phyloP scores from a whole-genome alignment of 2,113 vertebrate species.

The Theristicus caerulescens region DNA sequence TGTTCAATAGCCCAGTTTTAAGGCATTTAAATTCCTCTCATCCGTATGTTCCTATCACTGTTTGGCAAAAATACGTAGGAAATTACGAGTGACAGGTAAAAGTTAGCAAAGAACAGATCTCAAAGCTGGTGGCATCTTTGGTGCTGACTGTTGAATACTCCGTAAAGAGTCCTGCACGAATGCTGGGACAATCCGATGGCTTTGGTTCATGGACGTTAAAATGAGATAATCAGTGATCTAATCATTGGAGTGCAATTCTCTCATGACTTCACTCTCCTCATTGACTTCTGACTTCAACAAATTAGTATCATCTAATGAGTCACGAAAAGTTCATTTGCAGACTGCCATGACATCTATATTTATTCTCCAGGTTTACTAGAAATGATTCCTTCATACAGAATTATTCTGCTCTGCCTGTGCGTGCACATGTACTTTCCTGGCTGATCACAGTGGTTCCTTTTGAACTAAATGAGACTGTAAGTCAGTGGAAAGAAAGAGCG shows the following conservation, averaged over 20 bases:
- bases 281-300: constrained; percentile 14
- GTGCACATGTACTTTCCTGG: neutral
- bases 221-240: constrained; percentile 40
- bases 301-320: constrained; percentile 3
- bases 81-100: neutral
- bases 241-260: neutral
- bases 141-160: neutral
- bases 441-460: neutral
- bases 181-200: neutral
- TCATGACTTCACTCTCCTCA: constrained; percentile 29
- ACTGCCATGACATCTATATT: neutral
- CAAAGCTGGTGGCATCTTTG: neutral
- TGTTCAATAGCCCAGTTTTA: constrained; percentile 39
- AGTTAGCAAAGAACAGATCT: neutral
- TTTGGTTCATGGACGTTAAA: neutral
- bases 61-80: neutral
- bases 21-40: constrained; percentile 51
- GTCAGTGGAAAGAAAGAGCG: neutral
- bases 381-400: neutral
- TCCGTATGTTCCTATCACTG: neutral
- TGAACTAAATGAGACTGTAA: neutral
- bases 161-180: neutral
- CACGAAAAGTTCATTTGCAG: neutral
- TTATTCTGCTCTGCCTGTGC: neutral
- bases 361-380: neutral